A percentile compares a stretch with the other conserved stretches of the same genome.
Conservation (phyloP, 1,140 invertebrate species). For the Drosophila virilis region DNA sequence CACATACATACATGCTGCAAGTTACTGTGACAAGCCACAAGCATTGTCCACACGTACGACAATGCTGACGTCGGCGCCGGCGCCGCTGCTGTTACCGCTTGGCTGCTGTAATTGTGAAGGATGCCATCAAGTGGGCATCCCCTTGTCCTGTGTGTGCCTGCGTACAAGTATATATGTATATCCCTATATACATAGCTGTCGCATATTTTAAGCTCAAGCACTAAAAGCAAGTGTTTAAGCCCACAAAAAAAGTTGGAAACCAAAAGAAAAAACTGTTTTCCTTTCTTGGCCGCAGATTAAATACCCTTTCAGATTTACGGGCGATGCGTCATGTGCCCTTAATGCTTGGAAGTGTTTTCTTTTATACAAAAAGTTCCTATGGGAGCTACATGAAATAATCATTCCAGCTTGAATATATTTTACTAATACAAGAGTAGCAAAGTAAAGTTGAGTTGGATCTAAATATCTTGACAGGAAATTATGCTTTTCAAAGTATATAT, state of each 20-base stretch:
- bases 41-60: conserved; percentile 72
- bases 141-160: conserved; percentile 21
- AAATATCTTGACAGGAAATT: too few relatives aligned
- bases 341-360: too few relatives aligned
- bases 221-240: conserved; percentile 76
- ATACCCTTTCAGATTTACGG: not conserved
- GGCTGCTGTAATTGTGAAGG: conserved; percentile 79
- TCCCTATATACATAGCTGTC: conserved; percentile 36
- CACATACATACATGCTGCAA: conserved; percentile 48
- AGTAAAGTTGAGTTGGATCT: too few relatives aligned
- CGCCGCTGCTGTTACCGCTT: not conserved
- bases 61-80: conserved; percentile 14
- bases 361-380: too few relatives aligned
- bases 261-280: conserved; percentile 11
- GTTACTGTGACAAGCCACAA: conserved; percentile 69
- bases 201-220: conserved; percentile 76
- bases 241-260: conserved; percentile 47
- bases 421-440: too few relatives aligned
- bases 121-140: conserved; percentile 75
- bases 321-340: too few relatives aligned
- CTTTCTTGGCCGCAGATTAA: not conserved
- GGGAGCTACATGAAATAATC: too few relatives aligned
- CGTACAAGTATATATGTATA: not conserved
- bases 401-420: too few relatives aligned
- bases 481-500: too few relatives aligned